phyloP scores from a whole-genome alignment of 2,797 vertebrate genomes.

The Valencia hispanica region DNA sequence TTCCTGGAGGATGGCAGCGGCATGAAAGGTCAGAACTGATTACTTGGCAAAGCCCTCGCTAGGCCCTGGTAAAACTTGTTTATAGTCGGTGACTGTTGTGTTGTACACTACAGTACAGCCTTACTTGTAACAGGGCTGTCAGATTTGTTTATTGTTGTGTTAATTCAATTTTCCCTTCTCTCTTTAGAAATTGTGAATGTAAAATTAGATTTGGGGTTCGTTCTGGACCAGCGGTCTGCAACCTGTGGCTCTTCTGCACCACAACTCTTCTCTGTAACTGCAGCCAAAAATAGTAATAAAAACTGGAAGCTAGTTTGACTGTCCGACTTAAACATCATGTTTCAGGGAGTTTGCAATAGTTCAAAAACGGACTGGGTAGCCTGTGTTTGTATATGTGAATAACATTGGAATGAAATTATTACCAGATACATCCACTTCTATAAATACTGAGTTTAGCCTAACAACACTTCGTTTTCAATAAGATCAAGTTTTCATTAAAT shows the following conservation, averaged over 20 bases:
- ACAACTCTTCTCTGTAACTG: not conserved
- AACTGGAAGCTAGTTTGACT: not conserved
- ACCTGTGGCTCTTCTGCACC: too few species aligned
- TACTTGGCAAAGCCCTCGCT: constrained; percentile 8
- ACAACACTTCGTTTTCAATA: not conserved
- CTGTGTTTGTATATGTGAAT: not conserved
- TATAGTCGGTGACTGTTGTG: not conserved
- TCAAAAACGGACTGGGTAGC: not conserved
- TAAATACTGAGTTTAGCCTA: not conserved
- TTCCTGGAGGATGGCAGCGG: constrained; percentile 96
- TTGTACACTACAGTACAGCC: not conserved
- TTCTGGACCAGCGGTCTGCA: not conserved
- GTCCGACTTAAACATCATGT: not conserved
- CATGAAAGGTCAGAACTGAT: constrained; percentile 89
- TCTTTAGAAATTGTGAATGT: not conserved
- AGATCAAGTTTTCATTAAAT: too few species aligned
- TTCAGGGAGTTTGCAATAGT: not conserved
- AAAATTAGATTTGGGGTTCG: not conserved
- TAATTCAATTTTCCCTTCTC: not conserved
- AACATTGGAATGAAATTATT: not conserved
- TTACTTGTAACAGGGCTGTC: not conserved
- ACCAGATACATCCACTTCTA: not conserved
- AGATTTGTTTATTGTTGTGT: constrained; percentile 6
- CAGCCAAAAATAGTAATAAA: not conserved
- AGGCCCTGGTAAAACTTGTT: constrained; percentile 9